Base-by-base conservation (phyloP, 30 jellyfish, hydroid and myxozoan genomes). In the Rhopilema esculentum region DNA sequence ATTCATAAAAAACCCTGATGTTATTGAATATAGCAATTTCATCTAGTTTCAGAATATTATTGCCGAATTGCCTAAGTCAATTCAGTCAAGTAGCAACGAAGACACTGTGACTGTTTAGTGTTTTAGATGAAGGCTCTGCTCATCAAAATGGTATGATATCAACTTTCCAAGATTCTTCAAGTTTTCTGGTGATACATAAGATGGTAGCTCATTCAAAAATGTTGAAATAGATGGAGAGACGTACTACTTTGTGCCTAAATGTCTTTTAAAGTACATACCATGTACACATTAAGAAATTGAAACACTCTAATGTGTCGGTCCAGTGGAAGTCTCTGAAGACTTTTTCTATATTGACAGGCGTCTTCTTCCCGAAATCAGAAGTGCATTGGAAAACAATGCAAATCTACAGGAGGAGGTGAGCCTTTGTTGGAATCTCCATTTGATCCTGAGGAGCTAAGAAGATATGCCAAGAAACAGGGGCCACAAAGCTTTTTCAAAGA, bases 21-120 rank as follows among this genome's bases (percentile, higher is more conserved):
- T 29, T 1, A 27, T n/a, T 81, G 91, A 15, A 84, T 61, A 64
- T 22, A 64, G 69, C 91, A 81, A 27, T 81, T 78, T 49, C 75
- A 65, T 70, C 21, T 70, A 70, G 81, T 23, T 70, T 21, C 81
- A 70, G 81, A 31, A 31, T 70, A 31, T 70, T 16, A 67, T 67
- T 20, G 33, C 4, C 26, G 57, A 2, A 12, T 40, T 40, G 57
- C 12, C 9, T 12, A 2, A 31, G 28, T 70, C 81, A 27, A 23
- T 12, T 70, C 81, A 70, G 57, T 70, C 81, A 70, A 7, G 63
- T 9, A 27, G 63, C 57, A 23, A 70, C n/a, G 28, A 23, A 15
- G 63, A 21, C 8, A 12, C 81, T 70, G 81, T 21, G 63, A 18
- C 63, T 70, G 81, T 26, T 19, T 25, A 22, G 0, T 67, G n/a